phyloP scores from a whole-genome alignment of 1,140 invertebrate genomes.

The Trissolcus basalis region DNA sequence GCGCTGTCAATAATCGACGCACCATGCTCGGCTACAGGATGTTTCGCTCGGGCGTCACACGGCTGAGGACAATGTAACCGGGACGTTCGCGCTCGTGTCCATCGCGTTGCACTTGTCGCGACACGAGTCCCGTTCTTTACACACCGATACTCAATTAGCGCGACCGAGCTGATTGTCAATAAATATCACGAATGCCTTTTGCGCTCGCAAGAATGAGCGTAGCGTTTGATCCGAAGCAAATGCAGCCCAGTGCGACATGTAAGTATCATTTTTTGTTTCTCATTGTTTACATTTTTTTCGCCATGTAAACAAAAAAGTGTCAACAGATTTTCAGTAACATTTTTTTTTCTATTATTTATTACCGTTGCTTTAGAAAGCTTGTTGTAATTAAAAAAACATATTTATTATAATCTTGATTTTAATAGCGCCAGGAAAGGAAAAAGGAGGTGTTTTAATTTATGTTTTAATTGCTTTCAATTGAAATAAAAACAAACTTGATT shows the following conservation, averaged over 20 bases:
- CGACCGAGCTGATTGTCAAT: background rate
- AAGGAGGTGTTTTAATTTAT: too few relatives aligned
- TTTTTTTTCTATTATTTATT: too few relatives aligned
- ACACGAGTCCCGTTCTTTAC: constrained; percentile 1
- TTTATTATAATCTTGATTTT: too few relatives aligned
- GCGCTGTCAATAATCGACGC: constrained; percentile 17
- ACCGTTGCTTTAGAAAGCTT: too few relatives aligned
- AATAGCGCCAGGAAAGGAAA: too few relatives aligned
- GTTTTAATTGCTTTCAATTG: too few relatives aligned
- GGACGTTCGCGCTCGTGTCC: background rate
- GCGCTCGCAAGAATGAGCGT: constrained; percentile 9
- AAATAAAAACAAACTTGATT: background rate
- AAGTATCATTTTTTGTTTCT: constrained; percentile 5
- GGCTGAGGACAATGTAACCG: constrained; percentile 2
- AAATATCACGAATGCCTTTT: constrained; percentile 29
- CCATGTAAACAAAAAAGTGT: too few relatives aligned
- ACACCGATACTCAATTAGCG: background rate
- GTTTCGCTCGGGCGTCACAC: background rate
- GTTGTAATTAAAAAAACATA: too few relatives aligned
- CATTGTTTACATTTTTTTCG: background rate
- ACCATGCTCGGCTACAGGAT: background rate
- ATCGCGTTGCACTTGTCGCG: background rate
- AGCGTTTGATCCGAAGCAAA: constrained; percentile 16
- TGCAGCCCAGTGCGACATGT: constrained; percentile 27
- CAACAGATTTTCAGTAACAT: too few relatives aligned